These are phyloP conservation scores for Euzophera pinguis DNA, from an alignment of 2,888 invertebrate genomes.

Conservation along the genomic window DNA sequence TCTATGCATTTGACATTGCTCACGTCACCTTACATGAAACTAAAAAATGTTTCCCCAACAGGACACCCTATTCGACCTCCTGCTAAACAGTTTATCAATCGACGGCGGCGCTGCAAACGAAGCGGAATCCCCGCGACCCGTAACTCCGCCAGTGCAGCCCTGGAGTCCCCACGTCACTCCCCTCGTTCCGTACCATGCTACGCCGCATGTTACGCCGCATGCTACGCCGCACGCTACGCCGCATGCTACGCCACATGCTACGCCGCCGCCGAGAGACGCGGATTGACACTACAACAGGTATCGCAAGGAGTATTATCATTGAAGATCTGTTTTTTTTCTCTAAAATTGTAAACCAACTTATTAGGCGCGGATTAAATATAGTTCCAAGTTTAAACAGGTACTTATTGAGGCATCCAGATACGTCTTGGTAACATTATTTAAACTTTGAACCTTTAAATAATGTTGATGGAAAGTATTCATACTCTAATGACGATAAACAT, in stretches of 20 bases:
- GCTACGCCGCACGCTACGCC: conserved; percentile 6
- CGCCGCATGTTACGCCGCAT: conserved; percentile 12
- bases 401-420: no score
- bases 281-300: conserved; percentile 31
- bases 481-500: no score
- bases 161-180: conserved; percentile 47
- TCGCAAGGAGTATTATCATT: conserved; percentile 43
- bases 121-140: conserved; percentile 31
- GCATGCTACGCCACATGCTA: conserved; percentile 15
- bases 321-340: not conserved
- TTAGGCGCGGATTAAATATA: no score
- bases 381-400: no score
- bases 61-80: conserved; percentile 71
- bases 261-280: conserved; percentile 16
- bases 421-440: no score
- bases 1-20: no score
- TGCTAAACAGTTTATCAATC: conserved; percentile 59
- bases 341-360: no score
- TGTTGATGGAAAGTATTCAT: no score
- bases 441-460: no score
- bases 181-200: no score
- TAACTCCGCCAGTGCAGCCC: conserved; percentile 59
- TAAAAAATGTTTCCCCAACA: conserved; percentile 24
- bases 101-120: conserved; percentile 33
- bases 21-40: not conserved